These are phyloP conservation scores for Platerodrilus igneus DNA, from an alignment of 2,888 invertebrate genomes.

Conservation along the genomic window DNA sequence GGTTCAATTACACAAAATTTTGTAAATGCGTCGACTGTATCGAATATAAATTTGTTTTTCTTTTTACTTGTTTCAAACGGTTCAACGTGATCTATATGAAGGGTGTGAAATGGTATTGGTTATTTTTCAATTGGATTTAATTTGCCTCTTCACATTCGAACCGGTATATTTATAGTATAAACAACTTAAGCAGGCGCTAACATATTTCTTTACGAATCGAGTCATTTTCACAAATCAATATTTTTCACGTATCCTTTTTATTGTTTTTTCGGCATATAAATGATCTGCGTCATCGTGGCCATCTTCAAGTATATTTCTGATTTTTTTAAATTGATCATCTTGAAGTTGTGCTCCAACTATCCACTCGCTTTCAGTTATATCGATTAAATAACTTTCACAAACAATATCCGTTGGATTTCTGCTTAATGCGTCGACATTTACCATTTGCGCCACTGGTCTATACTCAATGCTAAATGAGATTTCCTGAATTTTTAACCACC, in stretches of 20 bases:
- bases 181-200: slow-evolving; percentile 12
- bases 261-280: slow-evolving; percentile 7
- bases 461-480: slow-evolving; percentile 35
- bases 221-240: slow-evolving; percentile 15
- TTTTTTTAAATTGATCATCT: slow-evolving; percentile 24
- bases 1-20: slow-evolving; percentile 28
- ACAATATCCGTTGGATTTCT: slow-evolving; percentile 11
- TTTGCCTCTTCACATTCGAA: no score
- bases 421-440: slow-evolving; percentile 24
- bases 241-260: slow-evolving; percentile 6
- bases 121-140: no score
- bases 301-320: slow-evolving; percentile 19
- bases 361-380: slow-evolving; percentile 28
- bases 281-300: slow-evolving; percentile 15
- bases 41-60: slow-evolving; percentile 3
- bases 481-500: slow-evolving; percentile 36
- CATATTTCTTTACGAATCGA: slow-evolving; percentile 12
- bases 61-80: slow-evolving; percentile 9
- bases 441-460: slow-evolving; percentile 33
- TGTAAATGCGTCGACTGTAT: slow-evolving; percentile 16
- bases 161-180: slow-evolving; percentile 7
- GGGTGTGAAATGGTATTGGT: no score
- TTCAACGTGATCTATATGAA: slow-evolving; percentile 11
- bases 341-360: slow-evolving; percentile 25
- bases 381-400: slow-evolving; percentile 10